Evolutionary conservation across 2,113 vertebrate genomes (phyloP).

Genomic region (Esox niger): DNA sequence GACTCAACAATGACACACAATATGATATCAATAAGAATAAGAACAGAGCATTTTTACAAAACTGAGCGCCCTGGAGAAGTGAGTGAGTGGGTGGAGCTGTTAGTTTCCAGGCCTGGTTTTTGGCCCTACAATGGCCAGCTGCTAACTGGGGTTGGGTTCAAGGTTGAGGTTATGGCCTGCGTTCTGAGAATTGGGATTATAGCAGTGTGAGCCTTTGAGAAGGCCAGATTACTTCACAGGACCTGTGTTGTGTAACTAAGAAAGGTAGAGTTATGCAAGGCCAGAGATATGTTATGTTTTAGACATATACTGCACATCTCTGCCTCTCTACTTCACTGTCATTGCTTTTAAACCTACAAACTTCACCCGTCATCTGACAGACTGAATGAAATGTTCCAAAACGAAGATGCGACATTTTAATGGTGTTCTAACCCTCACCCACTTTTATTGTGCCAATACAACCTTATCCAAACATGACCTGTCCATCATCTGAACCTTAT

Average conservation of each 20-base stretch:
- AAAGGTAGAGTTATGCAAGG: conserved; percentile 2
- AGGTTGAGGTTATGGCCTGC: neutral
- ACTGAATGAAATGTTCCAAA: too few relatives aligned
- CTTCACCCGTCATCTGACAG: too few relatives aligned
- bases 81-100: neutral
- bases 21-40: too few relatives aligned
- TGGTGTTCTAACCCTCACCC: conserved; percentile 3
- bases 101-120: neutral
- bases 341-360: too few relatives aligned
- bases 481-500: neutral
- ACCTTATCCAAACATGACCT: conserved; percentile 1
- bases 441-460: conserved; percentile 28
- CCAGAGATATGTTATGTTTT: conserved; percentile 41
- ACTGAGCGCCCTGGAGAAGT: neutral
- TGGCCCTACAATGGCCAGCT: neutral
- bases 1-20: too few relatives aligned
- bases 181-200: conserved; percentile 1
- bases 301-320: conserved; percentile 26
- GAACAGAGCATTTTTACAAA: too few relatives aligned
- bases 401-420: too few relatives aligned
- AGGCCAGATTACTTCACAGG: neutral
- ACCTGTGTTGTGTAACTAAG: neutral
- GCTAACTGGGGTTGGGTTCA: neutral
- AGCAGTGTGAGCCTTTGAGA: neutral
- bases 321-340: too few relatives aligned